phyloP scores from a whole-genome alignment of 2,888 invertebrate genomes.

The Drosophila sordidula region DNA sequence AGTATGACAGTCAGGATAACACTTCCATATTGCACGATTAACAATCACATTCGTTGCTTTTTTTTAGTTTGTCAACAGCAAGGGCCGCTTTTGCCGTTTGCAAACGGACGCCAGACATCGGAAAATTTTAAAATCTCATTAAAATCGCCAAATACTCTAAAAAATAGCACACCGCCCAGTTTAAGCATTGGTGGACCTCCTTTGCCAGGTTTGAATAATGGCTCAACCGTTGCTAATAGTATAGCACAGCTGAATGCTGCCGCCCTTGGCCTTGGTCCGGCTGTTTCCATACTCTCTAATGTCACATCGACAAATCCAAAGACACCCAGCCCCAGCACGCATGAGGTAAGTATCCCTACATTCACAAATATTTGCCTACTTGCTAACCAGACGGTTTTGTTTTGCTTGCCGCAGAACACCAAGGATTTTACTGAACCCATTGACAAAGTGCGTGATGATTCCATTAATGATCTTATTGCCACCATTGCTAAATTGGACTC shows the following conservation, averaged over 20 bases:
- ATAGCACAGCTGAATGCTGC: conserved; percentile 75
- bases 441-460: conserved; percentile 93
- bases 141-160: conserved; percentile 85
- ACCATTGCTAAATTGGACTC: conserved; percentile 95
- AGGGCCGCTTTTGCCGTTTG: conserved; percentile 84
- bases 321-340: conserved; percentile 92
- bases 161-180: conserved; percentile 83
- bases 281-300: conserved; percentile 84
- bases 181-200: conserved; percentile 53
- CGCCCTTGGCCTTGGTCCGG: conserved; percentile 79
- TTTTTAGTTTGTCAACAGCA: conserved; percentile 82
- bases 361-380: background rate
- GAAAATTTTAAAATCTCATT: conserved; percentile 85
- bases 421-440: conserved; percentile 89
- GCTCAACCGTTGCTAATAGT: conserved; percentile 52
- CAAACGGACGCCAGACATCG: conserved; percentile 84
- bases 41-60: conserved; percentile 5
- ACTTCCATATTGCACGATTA: background rate
- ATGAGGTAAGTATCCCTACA: conserved; percentile 84
- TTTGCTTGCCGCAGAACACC: conserved; percentile 80
- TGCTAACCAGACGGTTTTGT: background rate
- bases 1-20: conserved; percentile 24
- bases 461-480: conserved; percentile 93
- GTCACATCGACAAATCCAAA: conserved; percentile 93
- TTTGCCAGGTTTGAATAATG: conserved; percentile 55